phyloP scores from a whole-genome alignment of 2,797 vertebrate species.

The Squalus acanthias region DNA sequence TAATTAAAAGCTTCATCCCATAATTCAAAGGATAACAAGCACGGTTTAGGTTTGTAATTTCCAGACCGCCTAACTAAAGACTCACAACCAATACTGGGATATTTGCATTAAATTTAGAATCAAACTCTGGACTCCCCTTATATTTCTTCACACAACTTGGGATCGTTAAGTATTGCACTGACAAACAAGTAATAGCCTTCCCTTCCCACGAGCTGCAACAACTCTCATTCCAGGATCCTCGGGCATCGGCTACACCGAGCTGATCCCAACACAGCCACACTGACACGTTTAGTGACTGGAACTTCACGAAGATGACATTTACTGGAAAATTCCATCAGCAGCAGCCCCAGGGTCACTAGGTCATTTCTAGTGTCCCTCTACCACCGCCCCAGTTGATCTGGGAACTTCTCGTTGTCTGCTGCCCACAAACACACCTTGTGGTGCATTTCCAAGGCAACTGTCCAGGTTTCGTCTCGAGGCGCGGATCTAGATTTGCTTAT shows the following conservation, averaged over 20 bases:
- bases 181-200: neutral
- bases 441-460: neutral
- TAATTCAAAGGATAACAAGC: neutral
- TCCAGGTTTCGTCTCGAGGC: neutral
- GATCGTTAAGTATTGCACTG: neutral
- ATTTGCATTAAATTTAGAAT: neutral
- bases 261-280: neutral
- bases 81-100: neutral
- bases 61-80: neutral
- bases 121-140: neutral
- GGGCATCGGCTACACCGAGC: neutral
- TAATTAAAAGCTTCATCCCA: neutral
- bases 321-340: neutral
- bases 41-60: neutral
- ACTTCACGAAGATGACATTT: neutral
- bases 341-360: neutral
- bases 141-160: neutral
- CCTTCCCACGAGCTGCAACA: neutral
- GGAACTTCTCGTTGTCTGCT: neutral
- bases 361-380: neutral
- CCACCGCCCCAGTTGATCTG: neutral
- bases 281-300: neutral
- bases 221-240: neutral
- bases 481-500: neutral
- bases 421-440: neutral